Base-by-base conservation (phyloP, 2,797 vertebrate species). In the Crocidura indochinensis region DNA sequence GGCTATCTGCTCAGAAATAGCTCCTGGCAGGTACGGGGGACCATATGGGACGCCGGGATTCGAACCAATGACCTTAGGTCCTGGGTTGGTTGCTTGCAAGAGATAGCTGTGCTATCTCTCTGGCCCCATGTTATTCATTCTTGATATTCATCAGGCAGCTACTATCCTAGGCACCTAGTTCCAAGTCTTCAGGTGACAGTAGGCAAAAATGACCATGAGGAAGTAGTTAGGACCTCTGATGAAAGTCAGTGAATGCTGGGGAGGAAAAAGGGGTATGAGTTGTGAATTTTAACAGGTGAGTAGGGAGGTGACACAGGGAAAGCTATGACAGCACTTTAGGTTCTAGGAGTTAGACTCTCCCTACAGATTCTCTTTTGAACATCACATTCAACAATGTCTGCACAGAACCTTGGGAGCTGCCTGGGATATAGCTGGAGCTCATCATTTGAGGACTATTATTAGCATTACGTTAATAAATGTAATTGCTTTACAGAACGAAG, bases 71-170 rank as follows among this genome's bases (percentile, higher is more conserved):
- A n/a, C n/a, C n/a, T n/a, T n/a, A n/a, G n/a, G n/a, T n/a, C n/a
- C n/a, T n/a, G n/a, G n/a, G n/a, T n/a, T n/a, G n/a, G n/a, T n/a
- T n/a, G n/a, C n/a, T n/a, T n/a, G n/a, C n/a, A n/a, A n/a, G n/a
- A n/a, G n/a, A n/a, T n/a, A n/a, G n/a, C n/a, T n/a, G n/a, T n/a
- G n/a, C n/a, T n/a, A n/a, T n/a, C n/a, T n/a, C n/a, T n/a, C n/a
- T n/a, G n/a, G n/a, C n/a, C n/a, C n/a, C n/a, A 84, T 51, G 38
- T 56, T 64, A 68, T 53, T 83, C 86, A 81, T 38, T 79, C 49
- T 20, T 60, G 64, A 53, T 78, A 76, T 82, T 91, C 56, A 89
- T 72, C 49, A 79, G 88, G 82, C 12, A 84, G 27, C n/a, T 44
- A 29, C 62, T 65, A 11, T 81, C 64, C 65, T 24, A 47, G 44